Percentiles rank a stretch among this genome's conserved stretches.
phyloP scores from a whole-genome alignment of 1,140 invertebrate species.

The Lanistes nyassanus region DNA sequence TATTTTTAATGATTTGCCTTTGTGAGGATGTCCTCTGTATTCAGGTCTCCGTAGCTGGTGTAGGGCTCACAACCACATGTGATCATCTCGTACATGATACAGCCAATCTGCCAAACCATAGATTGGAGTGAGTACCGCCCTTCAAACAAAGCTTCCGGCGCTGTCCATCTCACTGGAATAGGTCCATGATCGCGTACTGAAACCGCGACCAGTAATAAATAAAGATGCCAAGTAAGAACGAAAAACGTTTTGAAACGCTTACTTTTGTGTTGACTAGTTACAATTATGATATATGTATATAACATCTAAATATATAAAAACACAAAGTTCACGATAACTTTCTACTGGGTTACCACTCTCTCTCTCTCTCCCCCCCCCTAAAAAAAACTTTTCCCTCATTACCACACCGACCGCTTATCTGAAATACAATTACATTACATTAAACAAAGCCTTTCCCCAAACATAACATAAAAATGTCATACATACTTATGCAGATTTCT shows the following conservation, averaged over 20 bases:
- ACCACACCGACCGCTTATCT: not conserved
- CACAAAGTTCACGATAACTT: no score
- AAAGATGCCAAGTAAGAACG: not conserved
- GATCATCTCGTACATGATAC: slow-evolving; percentile 34
- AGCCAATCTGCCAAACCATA: slow-evolving; percentile 34
- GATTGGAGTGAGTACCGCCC: slow-evolving; percentile 24
- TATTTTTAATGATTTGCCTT: slow-evolving; percentile 20
- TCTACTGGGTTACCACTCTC: no score
- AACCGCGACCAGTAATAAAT: not conserved
- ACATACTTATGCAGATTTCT: not conserved
- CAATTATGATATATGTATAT: not conserved
- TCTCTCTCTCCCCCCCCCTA: no score
- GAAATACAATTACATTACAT: not conserved
- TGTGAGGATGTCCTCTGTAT: slow-evolving; percentile 29
- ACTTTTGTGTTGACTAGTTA: not conserved
- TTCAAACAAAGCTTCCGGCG: slow-evolving; percentile 30
- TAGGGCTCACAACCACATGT: slow-evolving; percentile 41
- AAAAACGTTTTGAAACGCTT: not conserved
- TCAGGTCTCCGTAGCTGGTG: slow-evolving; percentile 25
- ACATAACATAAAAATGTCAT: slow-evolving; percentile 1
- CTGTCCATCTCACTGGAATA: slow-evolving; percentile 35
- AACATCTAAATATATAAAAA: not conserved
- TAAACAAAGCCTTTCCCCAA: not conserved
- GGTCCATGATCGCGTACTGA: slow-evolving; percentile 2
- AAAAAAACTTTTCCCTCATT: not conserved